phyloP scores from a whole-genome alignment of 2,113 vertebrate species.

The Myocastor coypus region DNA sequence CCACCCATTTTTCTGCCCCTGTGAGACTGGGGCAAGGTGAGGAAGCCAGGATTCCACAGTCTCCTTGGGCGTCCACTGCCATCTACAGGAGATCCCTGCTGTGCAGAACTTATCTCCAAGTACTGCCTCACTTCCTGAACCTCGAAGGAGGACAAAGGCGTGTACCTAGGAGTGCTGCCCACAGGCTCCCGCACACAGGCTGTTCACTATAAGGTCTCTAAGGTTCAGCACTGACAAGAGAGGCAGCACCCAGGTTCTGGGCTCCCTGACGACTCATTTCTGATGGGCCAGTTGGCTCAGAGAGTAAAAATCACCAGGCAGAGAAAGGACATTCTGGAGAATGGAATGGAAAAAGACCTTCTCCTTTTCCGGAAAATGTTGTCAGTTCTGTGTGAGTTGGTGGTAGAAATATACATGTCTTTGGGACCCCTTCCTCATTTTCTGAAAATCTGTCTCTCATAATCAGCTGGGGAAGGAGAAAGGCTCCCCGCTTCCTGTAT shows the following conservation, averaged over 20 bases:
- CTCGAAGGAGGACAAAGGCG: background rate
- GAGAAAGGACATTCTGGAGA: conserved; percentile 19
- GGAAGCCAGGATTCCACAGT: background rate
- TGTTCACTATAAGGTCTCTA: background rate
- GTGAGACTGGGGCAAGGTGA: background rate
- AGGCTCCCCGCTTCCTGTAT: background rate
- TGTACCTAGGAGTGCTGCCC: background rate
- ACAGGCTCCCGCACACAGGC: background rate
- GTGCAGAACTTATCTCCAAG: background rate
- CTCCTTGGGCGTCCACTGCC: background rate
- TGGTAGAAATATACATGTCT: background rate
- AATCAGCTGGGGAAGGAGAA: background rate
- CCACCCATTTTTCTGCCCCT: background rate
- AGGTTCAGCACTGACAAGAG: background rate
- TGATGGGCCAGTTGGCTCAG: background rate
- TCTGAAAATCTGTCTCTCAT: background rate
- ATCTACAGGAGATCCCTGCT: background rate
- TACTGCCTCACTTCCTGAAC: background rate
- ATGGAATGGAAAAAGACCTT: fast-evolving
- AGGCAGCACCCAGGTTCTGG: background rate
- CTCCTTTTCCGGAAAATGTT: background rate
- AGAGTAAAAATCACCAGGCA: background rate
- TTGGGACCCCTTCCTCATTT: background rate
- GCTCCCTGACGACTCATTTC: background rate
- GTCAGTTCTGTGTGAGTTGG: background rate